phyloP scores from a whole-genome alignment of 2,797 vertebrate genomes.

The Chiropotes sagulatus region DNA sequence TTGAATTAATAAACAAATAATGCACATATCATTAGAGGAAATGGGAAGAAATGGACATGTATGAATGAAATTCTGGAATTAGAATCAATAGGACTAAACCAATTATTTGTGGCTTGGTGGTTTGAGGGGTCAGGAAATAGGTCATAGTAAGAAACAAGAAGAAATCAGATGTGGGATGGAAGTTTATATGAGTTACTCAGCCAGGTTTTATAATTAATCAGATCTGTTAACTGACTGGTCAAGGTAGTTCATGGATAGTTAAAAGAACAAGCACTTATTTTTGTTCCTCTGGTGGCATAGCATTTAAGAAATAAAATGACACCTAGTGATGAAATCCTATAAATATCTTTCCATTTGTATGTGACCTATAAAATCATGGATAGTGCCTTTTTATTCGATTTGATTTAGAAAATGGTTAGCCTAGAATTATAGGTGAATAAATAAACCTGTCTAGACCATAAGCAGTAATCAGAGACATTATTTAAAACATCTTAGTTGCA shows the following conservation, averaged over 20 bases:
- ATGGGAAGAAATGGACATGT: neutral
- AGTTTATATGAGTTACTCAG: slow-evolving; percentile 3
- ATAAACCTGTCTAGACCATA: neutral
- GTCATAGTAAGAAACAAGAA: neutral
- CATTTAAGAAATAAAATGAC: slow-evolving; percentile 37
- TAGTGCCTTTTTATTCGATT: neutral
- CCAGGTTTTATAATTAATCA: neutral
- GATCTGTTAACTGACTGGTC: neutral
- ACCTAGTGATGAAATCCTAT: slow-evolving; percentile 48
- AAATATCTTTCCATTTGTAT: neutral
- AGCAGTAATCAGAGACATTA: neutral
- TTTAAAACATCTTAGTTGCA: slow-evolving; percentile 6
- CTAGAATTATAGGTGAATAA: slow-evolving; percentile 21
- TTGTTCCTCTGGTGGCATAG: neutral
- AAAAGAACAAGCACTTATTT: neutral
- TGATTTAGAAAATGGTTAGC: slow-evolving; percentile 24
- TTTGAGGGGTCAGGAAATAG: neutral
- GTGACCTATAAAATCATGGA: neutral
- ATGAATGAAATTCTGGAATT: neutral
- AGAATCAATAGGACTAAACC: neutral
- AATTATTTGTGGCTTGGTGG: neutral
- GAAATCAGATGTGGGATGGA: neutral
- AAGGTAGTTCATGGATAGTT: neutral
- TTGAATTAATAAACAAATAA: slow-evolving; percentile 11
- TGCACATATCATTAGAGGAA: neutral